Percentiles rank a stretch among this genome's conserved stretches.
phyloP scores from a whole-genome alignment of 1,140 invertebrate genomes.

The Matsumurasca onukii region DNA sequence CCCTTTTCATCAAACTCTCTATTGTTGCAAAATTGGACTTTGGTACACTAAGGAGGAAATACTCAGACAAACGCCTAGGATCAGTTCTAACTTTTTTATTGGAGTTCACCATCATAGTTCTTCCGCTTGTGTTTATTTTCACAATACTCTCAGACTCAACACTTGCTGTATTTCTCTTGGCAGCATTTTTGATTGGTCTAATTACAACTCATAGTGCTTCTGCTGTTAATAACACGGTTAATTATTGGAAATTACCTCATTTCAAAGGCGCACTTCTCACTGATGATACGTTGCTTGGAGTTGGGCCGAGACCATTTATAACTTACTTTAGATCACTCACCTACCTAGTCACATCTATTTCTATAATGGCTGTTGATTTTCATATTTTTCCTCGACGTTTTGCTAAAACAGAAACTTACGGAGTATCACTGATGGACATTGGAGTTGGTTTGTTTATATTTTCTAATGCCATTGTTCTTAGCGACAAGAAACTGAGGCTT shows the following conservation, averaged over 20 bases:
- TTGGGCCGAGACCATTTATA: constrained; percentile 54
- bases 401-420: constrained; percentile 83
- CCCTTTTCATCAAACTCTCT: constrained; percentile 6
- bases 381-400: constrained; percentile 76
- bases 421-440: constrained; percentile 90
- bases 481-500: neutral
- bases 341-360: constrained; percentile 73
- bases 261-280: neutral
- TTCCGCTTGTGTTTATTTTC: neutral
- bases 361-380: constrained; percentile 93
- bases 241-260: constrained; percentile 2
- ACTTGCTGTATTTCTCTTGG: neutral
- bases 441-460: constrained; percentile 89
- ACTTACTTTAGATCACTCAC: constrained; percentile 67
- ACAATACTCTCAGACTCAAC: neutral
- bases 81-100: neutral
- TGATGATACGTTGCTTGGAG: constrained; percentile 32
- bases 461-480: constrained; percentile 66
- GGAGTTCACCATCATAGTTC: neutral
- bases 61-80: neutral
- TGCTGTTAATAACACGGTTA: neutral
- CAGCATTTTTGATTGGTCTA: neutral
- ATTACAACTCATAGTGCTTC: neutral
- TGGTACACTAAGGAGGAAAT: neutral
- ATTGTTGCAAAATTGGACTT: neutral